Conservation (phyloP, 2,888 invertebrate species). For the Tetranychus piercei region DNA sequence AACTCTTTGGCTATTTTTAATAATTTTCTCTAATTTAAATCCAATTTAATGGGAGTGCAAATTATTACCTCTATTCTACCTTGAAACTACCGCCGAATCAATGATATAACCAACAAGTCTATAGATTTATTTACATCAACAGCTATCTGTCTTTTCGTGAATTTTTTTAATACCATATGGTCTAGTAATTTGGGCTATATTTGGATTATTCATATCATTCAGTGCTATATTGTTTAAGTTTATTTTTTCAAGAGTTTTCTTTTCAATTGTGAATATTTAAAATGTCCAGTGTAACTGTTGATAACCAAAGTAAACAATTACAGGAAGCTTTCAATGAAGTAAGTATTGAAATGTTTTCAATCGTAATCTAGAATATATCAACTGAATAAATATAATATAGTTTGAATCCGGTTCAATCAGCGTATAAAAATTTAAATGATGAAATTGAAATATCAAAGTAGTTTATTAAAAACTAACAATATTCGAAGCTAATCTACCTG, state of each 20-base stretch:
- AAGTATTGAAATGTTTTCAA: background rate
- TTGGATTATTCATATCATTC: background rate
- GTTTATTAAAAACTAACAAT: no score
- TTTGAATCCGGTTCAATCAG: no score
- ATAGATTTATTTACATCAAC: background rate
- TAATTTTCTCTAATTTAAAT: no score
- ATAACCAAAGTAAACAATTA: constrained; percentile 6
- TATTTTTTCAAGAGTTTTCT: background rate
- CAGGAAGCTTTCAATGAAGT: constrained; percentile 13
- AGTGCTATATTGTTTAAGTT: background rate
- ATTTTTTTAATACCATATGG: background rate
- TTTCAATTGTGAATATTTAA: background rate
- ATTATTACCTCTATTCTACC: background rate
- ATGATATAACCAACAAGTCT: background rate
- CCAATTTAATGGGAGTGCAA: no score
- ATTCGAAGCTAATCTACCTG: no score
- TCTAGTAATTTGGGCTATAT: background rate
- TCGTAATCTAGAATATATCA: no score
- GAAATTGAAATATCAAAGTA: no score
- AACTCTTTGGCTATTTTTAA: no score
- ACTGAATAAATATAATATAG: no score
- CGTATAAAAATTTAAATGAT: no score
- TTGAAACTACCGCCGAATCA: background rate
- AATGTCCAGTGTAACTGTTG: background rate
- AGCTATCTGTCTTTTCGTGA: background rate